phyloP scores from a whole-genome alignment of 2,113 vertebrate genomes.

The Campylomormyrus numenius region DNA sequence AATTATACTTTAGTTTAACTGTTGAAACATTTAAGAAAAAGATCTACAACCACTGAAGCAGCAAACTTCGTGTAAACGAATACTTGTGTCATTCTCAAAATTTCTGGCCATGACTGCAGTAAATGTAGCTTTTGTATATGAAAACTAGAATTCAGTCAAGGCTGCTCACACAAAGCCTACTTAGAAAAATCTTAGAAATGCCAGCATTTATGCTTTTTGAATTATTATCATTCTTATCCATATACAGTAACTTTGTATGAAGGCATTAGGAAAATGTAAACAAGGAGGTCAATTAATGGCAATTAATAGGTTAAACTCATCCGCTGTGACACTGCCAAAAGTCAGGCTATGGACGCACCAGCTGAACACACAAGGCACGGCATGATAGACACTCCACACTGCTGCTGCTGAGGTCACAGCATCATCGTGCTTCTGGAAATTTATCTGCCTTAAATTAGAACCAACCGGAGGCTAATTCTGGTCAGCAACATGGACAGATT shows the following conservation, averaged over 20 bases:
- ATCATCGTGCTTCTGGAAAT: slow-evolving; percentile 76
- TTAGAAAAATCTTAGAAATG: not conserved
- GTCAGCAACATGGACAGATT: slow-evolving; percentile 74
- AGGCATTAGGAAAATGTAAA: slow-evolving; percentile 35
- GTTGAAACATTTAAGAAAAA: too few species aligned
- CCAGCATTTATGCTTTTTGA: not conserved
- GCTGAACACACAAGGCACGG: slow-evolving; percentile 40
- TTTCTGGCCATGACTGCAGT: too few species aligned
- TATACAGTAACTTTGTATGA: slow-evolving; percentile 36
- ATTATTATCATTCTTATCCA: not conserved
- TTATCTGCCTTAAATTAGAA: slow-evolving; percentile 82
- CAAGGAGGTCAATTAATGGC: not conserved
- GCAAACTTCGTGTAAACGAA: too few species aligned
- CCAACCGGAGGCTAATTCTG: slow-evolving; percentile 79
- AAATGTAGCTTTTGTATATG: not conserved
- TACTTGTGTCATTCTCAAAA: too few species aligned
- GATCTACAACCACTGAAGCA: too few species aligned
- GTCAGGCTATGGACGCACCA: not conserved
- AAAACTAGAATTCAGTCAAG: not conserved
- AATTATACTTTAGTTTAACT: too few species aligned
- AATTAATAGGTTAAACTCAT: not conserved
- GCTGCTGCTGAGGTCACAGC: slow-evolving; percentile 71
- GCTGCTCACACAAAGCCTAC: not conserved
- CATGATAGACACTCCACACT: slow-evolving; percentile 71
- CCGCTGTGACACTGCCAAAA: not conserved